Base-by-base conservation (phyloP, 2,888 invertebrate genomes). In the Agonopterix arenella region DNA sequence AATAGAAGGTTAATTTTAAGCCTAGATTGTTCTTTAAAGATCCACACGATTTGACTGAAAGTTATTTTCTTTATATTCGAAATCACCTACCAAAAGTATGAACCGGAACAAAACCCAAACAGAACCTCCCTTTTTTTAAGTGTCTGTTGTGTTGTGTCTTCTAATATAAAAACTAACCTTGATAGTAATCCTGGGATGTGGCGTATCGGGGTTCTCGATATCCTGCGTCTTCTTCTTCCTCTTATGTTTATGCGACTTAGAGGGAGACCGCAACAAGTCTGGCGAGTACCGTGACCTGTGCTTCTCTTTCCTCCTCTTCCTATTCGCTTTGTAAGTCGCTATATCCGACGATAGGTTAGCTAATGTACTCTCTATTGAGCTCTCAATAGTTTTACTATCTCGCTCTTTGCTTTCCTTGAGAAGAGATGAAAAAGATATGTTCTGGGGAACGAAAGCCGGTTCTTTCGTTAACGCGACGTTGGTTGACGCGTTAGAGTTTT, bases 171-270 rank as follows among this genome's bases (percentile, higher is more conserved):
- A 28, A 43, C 43, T 45, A 38, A 94, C 94, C 90, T 95, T 96
- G 47, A 95, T 95, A 52, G 95, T 96, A 50, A 96, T 95, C 70
- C 95, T 92, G 28, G 95, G 93, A 77, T 93, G 93, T 18, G 92
- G 92, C 47, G 70, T 66, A 2, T 89, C 82, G 1, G 89, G 89
- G 60, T 90, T 86, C 52, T 89, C 88, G 54, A 92, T 79, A 64
- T 94, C 94, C 53, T 94, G 90, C 54, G 92, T 93, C 80, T 95
- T 95, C 90, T 94, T 93, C 90, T 95, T 95, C 56, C 95, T 90
- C 68, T 95, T 95, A 42, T 95, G 90, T 70, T 95, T 95, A 63
- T 95, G 93, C 55, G 95, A 94, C 66, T 94, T 95, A 1, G 91
- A 92, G 1, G 93, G 92, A 2, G 91, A 90, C 28, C 92, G 90